Evolutionary conservation across 1,140 invertebrate genomes (phyloP).

Genomic region (Heliconius congener): DNA sequence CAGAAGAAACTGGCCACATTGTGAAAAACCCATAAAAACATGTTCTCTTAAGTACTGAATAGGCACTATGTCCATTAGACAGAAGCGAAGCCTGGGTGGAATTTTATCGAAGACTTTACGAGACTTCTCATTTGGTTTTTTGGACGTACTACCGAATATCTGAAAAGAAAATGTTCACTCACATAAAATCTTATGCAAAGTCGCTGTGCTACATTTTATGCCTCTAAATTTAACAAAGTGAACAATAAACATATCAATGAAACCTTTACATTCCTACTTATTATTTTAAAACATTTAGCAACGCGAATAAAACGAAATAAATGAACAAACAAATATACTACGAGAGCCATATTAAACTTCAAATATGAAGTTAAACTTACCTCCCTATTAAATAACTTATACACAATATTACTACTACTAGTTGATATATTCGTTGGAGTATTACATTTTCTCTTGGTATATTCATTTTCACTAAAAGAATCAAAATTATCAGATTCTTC

Average conservation of each 20-base stretch:
- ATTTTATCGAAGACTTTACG: slow-evolving; percentile 82
- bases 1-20: slow-evolving; percentile 95
- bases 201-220: background rate
- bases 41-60: slow-evolving; percentile 82
- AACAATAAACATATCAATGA: background rate
- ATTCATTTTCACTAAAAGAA: slow-evolving; percentile 60
- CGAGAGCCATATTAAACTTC: slow-evolving; percentile 34
- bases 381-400: slow-evolving; percentile 77
- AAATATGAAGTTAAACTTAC: slow-evolving; percentile 55
- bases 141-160: slow-evolving; percentile 71
- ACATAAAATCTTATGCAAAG: background rate
- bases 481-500: slow-evolving; percentile 61
- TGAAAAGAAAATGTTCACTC: slow-evolving; percentile 34
- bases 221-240: background rate
- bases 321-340: slow-evolving; percentile 51
- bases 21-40: slow-evolving; percentile 95
- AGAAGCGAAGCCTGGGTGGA: slow-evolving; percentile 83
- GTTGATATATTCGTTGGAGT: slow-evolving; percentile 50
- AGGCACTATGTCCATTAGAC: slow-evolving; percentile 83
- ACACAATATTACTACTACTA: slow-evolving; percentile 65
- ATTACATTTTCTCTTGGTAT: slow-evolving; percentile 53
- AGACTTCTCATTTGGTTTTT: slow-evolving; percentile 60
- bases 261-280: background rate
- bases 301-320: background rate
- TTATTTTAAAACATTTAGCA: background rate